These are phyloP conservation scores for Phortica magna DNA, from an alignment of 2,888 invertebrate species.

Conservation along the genomic window DNA sequence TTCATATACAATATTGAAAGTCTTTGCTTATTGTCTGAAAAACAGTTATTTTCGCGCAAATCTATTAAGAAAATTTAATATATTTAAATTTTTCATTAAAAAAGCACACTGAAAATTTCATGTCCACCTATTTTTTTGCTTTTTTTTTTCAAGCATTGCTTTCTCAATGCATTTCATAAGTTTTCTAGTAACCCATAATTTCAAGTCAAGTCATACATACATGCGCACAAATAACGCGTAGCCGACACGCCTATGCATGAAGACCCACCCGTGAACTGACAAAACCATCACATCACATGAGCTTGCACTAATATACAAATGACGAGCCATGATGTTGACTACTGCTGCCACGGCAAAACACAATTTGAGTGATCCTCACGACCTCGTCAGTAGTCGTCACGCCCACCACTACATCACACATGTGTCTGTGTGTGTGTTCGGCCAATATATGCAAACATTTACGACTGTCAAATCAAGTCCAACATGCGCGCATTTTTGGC, in stretches of 20 bases:
- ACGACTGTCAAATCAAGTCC: constrained; percentile 15
- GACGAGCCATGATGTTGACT: constrained; percentile 9
- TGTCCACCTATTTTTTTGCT: too few relatives aligned
- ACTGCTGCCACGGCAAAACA: constrained; percentile 41
- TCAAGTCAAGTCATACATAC: neutral
- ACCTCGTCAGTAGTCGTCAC: constrained; percentile 61
- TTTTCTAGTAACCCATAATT: neutral
- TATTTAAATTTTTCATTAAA: too few relatives aligned
- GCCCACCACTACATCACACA: constrained; percentile 45
- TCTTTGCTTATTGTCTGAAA: neutral
- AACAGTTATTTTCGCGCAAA: neutral
- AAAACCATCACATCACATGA: constrained; percentile 11
- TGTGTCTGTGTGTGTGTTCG: constrained; percentile 29
- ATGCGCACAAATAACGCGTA: neutral
- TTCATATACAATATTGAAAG: neutral
- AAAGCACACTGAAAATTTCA: too few relatives aligned
- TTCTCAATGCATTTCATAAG: neutral
- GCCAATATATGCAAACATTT: constrained; percentile 32
- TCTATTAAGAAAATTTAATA: too few relatives aligned
- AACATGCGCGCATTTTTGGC: constrained; percentile 3
- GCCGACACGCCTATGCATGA: neutral
- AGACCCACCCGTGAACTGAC: neutral
- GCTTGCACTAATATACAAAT: neutral
- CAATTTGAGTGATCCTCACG: constrained; percentile 66
- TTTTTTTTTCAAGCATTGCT: too few relatives aligned